These are phyloP conservation scores for Leiothrix lutea DNA, from an alignment of 2,113 vertebrate genomes.

Conservation along the genomic window DNA sequence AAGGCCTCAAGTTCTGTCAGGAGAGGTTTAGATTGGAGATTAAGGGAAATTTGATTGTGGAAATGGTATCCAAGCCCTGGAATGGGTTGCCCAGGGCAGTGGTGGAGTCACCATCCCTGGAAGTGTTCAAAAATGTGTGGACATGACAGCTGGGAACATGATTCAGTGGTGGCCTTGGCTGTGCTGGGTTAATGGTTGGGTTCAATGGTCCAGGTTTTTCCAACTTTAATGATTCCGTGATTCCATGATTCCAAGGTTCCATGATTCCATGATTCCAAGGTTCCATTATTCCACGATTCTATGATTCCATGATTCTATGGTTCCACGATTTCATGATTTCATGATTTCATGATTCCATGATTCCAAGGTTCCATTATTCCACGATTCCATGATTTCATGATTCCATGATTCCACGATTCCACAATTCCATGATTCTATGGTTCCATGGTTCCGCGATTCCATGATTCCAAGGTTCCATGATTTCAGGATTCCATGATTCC, in stretches of 20 bases:
- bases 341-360: no score
- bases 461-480: neutral
- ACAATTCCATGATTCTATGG: neutral
- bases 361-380: no score
- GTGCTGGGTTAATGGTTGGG: neutral
- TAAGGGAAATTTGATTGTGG: neutral
- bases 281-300: neutral
- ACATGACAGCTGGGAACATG: rapidly evolving
- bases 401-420: neutral
- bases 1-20: rapidly evolving
- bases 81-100: no score
- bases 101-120: neutral
- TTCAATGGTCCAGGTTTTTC: neutral
- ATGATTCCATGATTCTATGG: neutral
- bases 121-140: neutral
- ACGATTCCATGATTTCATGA: no score
- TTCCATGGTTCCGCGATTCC: neutral
- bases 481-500: neutral
- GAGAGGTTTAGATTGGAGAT: neutral
- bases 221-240: neutral
- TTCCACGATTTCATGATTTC: neutral
- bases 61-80: neutral
- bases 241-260: neutral
- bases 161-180: neutral
- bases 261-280: neutral